Evolutionary conservation across 1,140 invertebrate genomes (phyloP).

Genomic region (Aphelinus atriplicis): DNA sequence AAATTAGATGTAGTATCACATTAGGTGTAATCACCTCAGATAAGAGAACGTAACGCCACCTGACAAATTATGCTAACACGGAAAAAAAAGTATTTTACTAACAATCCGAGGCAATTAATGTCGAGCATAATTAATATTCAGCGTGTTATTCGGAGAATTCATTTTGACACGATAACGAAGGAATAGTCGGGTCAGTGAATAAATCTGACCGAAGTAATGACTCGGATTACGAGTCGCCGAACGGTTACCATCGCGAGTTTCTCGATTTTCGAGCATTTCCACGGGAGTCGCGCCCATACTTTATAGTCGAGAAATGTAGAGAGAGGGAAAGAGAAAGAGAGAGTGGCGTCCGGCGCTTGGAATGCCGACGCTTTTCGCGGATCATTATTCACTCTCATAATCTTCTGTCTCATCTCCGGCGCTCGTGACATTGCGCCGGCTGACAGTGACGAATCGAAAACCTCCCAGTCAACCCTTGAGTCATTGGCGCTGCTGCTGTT

Average conservation of each 20-base stretch:
- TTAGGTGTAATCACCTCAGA: too few relatives aligned
- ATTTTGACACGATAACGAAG: too few relatives aligned
- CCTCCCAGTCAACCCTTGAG: slow-evolving; percentile 54
- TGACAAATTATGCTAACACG: too few relatives aligned
- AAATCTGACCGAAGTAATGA: too few relatives aligned
- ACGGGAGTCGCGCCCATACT: neutral
- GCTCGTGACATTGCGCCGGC: slow-evolving; percentile 52
- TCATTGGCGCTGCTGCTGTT: slow-evolving; percentile 44
- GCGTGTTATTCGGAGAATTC: too few relatives aligned
- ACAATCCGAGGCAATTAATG: too few relatives aligned
- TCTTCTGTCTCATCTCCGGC: slow-evolving; percentile 57
- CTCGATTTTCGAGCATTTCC: slow-evolving; percentile 25
- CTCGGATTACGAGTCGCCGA: too few relatives aligned
- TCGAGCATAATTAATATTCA: too few relatives aligned
- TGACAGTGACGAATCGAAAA: slow-evolving; percentile 60
- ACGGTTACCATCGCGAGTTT: slow-evolving; percentile 24
- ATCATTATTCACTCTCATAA: slow-evolving; percentile 58
- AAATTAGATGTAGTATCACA: too few relatives aligned
- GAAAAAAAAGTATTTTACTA: too few relatives aligned
- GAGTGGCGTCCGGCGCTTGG: slow-evolving; percentile 30
- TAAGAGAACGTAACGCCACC: too few relatives aligned
- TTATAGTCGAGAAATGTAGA: neutral
- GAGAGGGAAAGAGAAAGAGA: slow-evolving; percentile 10
- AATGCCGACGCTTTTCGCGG: slow-evolving; percentile 56
- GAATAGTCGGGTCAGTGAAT: too few relatives aligned